A percentile compares a stretch with the other conserved stretches of the same genome.
Evolutionary conservation across 2,797 vertebrate genomes (phyloP).

Genomic region (Sebastes cheni): DNA sequence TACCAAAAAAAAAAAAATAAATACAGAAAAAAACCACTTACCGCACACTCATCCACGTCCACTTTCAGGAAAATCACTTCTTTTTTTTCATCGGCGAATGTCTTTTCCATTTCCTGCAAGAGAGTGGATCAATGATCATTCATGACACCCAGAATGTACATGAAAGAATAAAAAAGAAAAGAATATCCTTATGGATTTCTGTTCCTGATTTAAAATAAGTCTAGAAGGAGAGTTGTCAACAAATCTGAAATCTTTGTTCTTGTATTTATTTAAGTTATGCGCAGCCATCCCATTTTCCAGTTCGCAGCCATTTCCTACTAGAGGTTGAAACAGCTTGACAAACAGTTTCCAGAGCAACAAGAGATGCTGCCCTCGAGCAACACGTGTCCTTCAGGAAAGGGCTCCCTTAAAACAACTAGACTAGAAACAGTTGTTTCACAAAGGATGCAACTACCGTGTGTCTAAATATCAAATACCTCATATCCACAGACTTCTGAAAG

Average conservation of each 20-base stretch:
- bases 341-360: slow-evolving; percentile 14
- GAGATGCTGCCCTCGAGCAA: neutral
- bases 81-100: no score
- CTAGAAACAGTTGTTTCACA: neutral
- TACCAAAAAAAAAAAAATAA: no score
- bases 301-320: neutral
- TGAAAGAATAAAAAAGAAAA: neutral
- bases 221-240: no score
- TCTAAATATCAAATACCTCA: neutral
- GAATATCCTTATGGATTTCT: no score
- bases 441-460: neutral
- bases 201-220: neutral
- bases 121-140: neutral
- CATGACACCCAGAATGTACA: no score
- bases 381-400: neutral
- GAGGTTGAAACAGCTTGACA: neutral
- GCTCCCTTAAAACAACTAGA: neutral
- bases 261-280: neutral
- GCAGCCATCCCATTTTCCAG: neutral
- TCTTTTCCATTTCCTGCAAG: slow-evolving; percentile 68
- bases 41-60: slow-evolving; percentile 89
- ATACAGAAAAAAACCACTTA: slow-evolving; percentile 55
- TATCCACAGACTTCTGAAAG: neutral
- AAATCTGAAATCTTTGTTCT: neutral
- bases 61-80: slow-evolving; percentile 90